Evolutionary conservation across 2,888 invertebrate species (phyloP).

Genomic region (Drepana falcataria): DNA sequence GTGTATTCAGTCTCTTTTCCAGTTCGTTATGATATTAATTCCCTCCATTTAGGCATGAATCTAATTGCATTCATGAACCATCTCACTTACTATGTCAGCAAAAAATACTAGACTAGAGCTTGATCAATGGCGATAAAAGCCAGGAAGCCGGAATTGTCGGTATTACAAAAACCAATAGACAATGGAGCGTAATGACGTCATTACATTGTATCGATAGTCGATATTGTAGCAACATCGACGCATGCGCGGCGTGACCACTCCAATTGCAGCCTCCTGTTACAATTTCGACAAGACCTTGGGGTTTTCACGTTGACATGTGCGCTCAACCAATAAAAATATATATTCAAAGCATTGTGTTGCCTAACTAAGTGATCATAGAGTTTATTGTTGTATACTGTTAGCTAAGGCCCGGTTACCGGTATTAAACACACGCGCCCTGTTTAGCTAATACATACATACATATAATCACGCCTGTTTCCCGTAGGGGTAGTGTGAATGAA

Average conservation of each 20-base stretch:
- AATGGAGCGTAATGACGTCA: constrained; percentile 37
- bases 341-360: background rate
- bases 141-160: constrained; percentile 28
- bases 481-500: no score
- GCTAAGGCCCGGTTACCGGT: background rate
- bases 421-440: background rate
- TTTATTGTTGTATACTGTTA: background rate
- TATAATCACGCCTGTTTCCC: no score
- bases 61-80: constrained; percentile 2
- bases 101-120: background rate
- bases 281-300: constrained; percentile 64
- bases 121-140: constrained; percentile 1
- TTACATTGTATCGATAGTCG: constrained; percentile 25
- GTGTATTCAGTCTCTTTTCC: no score
- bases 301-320: constrained; percentile 43
- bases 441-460: background rate
- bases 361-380: background rate
- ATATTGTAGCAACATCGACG: constrained; percentile 10
- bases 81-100: background rate
- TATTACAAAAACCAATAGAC: constrained; percentile 18
- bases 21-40: no score
- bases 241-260: constrained; percentile 37
- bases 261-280: constrained; percentile 44
- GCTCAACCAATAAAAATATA: constrained; percentile 1
- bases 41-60: background rate